Evolutionary conservation across 2,797 vertebrate species (phyloP).

Genomic region (Tarsius wallacei): DNA sequence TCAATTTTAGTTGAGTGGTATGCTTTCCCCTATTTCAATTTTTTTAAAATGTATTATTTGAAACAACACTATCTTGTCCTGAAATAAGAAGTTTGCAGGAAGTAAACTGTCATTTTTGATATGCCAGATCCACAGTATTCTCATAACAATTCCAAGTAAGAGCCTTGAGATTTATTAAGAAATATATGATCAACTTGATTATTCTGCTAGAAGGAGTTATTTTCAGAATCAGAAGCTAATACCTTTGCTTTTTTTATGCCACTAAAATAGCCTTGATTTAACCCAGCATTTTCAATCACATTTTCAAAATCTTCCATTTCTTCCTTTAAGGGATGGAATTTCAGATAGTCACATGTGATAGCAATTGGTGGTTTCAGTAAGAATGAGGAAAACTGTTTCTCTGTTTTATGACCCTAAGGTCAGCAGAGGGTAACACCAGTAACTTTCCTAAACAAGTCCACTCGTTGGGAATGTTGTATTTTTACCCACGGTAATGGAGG

Average conservation of each 20-base stretch:
- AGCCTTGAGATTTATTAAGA: neutral
- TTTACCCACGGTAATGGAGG: neutral
- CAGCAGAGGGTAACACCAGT: neutral
- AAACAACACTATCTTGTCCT: neutral
- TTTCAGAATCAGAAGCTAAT: neutral
- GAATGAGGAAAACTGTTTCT: neutral
- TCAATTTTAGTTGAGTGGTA: neutral
- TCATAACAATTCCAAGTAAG: neutral
- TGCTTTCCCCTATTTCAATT: neutral
- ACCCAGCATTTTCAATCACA: neutral
- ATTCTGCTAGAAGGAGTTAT: neutral
- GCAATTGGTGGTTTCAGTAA: neutral
- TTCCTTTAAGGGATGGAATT: conserved; percentile 50
- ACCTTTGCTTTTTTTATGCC: neutral
- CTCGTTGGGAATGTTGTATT: neutral
- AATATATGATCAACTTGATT: neutral
- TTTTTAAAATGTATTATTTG: neutral
- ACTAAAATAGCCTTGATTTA: neutral
- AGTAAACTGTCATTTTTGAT: neutral
- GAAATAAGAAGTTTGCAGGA: neutral
- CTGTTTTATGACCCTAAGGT: neutral
- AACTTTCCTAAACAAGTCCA: neutral
- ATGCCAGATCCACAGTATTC: neutral
- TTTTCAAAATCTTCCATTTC: conserved; percentile 63
- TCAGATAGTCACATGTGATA: neutral